phyloP scores from a whole-genome alignment of 2,888 invertebrate genomes.

The Nycteola revayana region DNA sequence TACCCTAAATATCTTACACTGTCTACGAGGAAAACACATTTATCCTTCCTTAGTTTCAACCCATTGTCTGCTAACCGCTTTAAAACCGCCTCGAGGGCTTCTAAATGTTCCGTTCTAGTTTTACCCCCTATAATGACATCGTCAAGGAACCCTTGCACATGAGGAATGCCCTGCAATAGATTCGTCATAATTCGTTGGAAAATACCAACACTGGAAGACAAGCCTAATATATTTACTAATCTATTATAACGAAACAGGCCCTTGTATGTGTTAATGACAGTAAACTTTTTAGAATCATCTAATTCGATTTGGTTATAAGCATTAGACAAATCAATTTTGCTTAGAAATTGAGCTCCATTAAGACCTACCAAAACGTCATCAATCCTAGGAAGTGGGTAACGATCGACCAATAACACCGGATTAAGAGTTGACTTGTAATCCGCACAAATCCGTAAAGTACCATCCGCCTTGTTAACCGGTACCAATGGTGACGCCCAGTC shows the following conservation, averaged over 20 bases:
- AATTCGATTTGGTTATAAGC: conserved; percentile 5
- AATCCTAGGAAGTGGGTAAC: background rate
- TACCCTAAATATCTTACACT: conserved; percentile 3
- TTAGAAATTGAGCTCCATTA: background rate
- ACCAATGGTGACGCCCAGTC: conserved; percentile 32
- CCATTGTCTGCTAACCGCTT: background rate
- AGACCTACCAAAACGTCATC: background rate
- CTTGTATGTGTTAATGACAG: conserved; percentile 4
- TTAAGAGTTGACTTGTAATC: conserved; percentile 28
- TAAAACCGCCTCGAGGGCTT: conserved; percentile 1
- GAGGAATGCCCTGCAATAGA: conserved; percentile 1
- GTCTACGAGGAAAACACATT: conserved; percentile 3
- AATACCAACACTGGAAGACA: conserved; percentile 1
- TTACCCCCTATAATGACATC: conserved; percentile 4
- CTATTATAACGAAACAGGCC: conserved; percentile 1
- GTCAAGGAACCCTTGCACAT: conserved; percentile 5
- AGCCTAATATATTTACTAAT: conserved; percentile 1
- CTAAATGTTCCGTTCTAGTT: conserved; percentile 1
- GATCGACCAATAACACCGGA: conserved; percentile 1
- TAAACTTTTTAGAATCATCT: conserved; percentile 2
- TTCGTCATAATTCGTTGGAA: conserved; percentile 4
- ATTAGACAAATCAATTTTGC: background rate
- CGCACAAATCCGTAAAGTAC: conserved; percentile 25
- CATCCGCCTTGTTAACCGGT: conserved; percentile 26
- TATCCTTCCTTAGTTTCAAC: conserved; percentile 2